Evolutionary conservation across 2,888 invertebrate species (phyloP), one percentile per base, ranked within the genome.

Genomic region (Plemyria rubiginata): DNA sequence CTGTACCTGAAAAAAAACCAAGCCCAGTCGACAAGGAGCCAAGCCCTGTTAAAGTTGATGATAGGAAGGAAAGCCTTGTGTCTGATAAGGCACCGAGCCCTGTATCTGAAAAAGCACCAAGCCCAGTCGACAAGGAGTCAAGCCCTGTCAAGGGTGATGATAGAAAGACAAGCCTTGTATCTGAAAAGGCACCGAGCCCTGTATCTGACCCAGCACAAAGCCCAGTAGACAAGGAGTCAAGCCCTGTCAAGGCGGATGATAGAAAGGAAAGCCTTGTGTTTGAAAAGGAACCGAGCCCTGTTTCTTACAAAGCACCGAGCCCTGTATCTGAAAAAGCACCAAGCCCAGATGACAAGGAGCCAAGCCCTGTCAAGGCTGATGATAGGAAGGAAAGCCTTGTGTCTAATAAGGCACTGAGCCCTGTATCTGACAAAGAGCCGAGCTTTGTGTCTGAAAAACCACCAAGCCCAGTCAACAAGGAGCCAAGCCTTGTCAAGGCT

Each of bases 181-280:
- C 36, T 9, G 65, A 72, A 4, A 71, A 69, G 32, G 55, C 54
- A 40, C 49, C 62, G 3, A 70, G 70, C 15, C 28, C 56, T 6
- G 41, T 28, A 11, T 11, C 36, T 9, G 65, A 72, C 2, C 71
- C 68, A 32, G 55, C 54, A 40, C 49, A 62, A 4, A 70, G 70
- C 15, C 28, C 56, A 6, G 6, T 4, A 9, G 66, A 65, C 0
- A 65, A 61, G 40, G 29, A 50, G 4, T 36, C 36, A 11, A 36
- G 36, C 36, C 36, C 36, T 36, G 9, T 36, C 11, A 36, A 11
- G 36, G 36, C 6, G 0, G 36, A 36, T 11, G 36, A 3, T 2
- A 36, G 9, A 9, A 36, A 36, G 8, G 7, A 6, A 36, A 36
- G 36, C 11, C 36, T 9, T 36, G 11, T 3, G 36, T 36, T 11